A percentile compares a stretch with the other conserved stretches of the same genome.
These are phyloP conservation scores for Archaeoteleia sp. DNA, from an alignment of 2,888 invertebrate genomes.

Conservation along the genomic window DNA sequence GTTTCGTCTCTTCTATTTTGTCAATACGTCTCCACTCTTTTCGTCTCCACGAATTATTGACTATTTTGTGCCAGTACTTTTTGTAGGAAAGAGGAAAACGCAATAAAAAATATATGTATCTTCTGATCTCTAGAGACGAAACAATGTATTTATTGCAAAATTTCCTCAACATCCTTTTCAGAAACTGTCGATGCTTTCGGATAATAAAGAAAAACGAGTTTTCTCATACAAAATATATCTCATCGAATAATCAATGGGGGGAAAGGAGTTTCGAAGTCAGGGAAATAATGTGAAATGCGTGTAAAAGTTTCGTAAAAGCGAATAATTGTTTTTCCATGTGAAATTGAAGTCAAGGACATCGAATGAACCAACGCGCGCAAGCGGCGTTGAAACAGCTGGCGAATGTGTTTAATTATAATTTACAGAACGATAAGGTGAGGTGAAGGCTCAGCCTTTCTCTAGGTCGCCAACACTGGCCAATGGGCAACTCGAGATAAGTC, in stretches of 20 bases:
- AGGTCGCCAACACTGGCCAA: conserved; percentile 50
- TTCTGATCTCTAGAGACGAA: too few relatives aligned
- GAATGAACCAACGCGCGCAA: conserved; percentile 27
- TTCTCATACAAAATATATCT: conserved; percentile 29
- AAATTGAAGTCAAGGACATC: conserved; percentile 52
- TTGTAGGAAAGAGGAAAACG: too few relatives aligned
- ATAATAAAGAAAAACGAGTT: conserved; percentile 7
- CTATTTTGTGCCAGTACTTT: too few relatives aligned
- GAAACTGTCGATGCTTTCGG: background rate
- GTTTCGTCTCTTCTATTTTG: too few relatives aligned
- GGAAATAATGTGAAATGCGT: conserved; percentile 26
- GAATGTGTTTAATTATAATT: conserved; percentile 52
- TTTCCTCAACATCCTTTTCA: background rate
- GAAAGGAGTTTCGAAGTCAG: conserved; percentile 29
- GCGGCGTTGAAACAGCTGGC: conserved; percentile 47
- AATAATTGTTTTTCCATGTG: conserved; percentile 51
- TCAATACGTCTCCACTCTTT: too few relatives aligned
- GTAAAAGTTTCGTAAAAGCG: conserved; percentile 51
- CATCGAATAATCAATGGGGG: conserved; percentile 31
- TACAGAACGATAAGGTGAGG: conserved; percentile 48
- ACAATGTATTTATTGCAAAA: background rate
- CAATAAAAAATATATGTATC: too few relatives aligned
- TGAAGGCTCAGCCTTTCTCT: conserved; percentile 54
- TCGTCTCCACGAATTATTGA: too few relatives aligned
- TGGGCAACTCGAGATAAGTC: conserved; percentile 46